Evolutionary conservation across 1,140 invertebrate genomes (phyloP).

Genomic region (Belonocnema kinseyi): DNA sequence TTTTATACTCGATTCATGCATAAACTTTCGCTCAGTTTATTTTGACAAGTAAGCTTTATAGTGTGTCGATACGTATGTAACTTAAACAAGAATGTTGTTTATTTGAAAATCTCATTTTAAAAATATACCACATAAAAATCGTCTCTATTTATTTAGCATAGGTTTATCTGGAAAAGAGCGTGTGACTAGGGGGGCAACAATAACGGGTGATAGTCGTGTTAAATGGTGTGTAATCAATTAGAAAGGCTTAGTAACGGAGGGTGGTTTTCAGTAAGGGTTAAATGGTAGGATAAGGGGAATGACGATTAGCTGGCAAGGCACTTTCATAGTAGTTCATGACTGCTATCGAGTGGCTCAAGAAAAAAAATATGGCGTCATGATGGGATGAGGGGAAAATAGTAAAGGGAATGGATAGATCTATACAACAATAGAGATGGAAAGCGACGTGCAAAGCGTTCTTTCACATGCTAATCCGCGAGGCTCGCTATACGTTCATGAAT

Average conservation of each 20-base stretch:
- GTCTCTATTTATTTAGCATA: slow-evolving; percentile 13
- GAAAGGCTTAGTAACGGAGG: slow-evolving; percentile 19
- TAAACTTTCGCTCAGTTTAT: too few relatives aligned
- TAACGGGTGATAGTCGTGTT: slow-evolving; percentile 21
- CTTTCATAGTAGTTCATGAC: slow-evolving; percentile 36
- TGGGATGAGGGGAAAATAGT: slow-evolving; percentile 35
- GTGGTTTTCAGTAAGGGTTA: slow-evolving; percentile 22
- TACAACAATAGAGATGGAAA: slow-evolving; percentile 44
- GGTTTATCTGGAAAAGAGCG: slow-evolving; percentile 7
- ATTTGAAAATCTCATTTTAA: too few relatives aligned
- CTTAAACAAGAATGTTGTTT: too few relatives aligned
- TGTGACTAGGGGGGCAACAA: slow-evolving; percentile 24
- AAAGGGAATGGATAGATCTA: slow-evolving; percentile 25
- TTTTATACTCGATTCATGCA: too few relatives aligned
- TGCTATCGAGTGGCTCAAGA: slow-evolving; percentile 37
- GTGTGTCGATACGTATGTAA: too few relatives aligned
- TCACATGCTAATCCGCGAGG: slow-evolving; percentile 71
- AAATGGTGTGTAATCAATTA: slow-evolving; percentile 29
- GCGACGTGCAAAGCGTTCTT: slow-evolving; percentile 61
- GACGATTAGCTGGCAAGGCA: slow-evolving; percentile 16
- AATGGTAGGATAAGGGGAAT: slow-evolving; percentile 7
- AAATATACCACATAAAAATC: background rate
- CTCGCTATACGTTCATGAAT: slow-evolving; percentile 68
- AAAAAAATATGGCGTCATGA: slow-evolving; percentile 42
- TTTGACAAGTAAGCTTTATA: too few relatives aligned